A percentile compares a stretch with the other conserved stretches of the same genome.
Evolutionary conservation across 1,140 invertebrate species (phyloP).

Genomic region (Dinoponera quadriceps): DNA sequence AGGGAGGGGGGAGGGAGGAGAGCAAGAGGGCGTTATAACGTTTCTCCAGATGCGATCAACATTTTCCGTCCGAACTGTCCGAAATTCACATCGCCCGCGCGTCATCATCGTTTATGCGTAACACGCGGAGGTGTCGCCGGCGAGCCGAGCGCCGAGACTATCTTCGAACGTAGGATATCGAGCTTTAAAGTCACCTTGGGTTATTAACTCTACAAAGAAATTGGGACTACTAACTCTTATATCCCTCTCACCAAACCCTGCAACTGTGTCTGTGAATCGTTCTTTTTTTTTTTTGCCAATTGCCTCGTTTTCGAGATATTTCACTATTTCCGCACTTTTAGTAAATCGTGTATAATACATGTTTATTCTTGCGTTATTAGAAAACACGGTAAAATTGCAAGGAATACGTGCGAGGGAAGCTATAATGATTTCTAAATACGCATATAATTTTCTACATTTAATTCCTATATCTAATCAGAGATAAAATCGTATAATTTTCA

Average conservation of each 20-base stretch:
- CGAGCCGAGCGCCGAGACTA: not conserved
- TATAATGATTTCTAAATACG: too few species aligned
- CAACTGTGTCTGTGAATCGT: too few species aligned
- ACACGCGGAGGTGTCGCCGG: not conserved
- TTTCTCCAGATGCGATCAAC: slow-evolving; percentile 37
- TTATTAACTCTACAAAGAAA: slow-evolving; percentile 16
- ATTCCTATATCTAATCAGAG: not conserved
- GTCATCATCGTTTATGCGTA: not conserved
- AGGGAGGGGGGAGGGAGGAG: not conserved
- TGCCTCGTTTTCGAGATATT: too few species aligned
- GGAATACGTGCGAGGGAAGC: too few species aligned
- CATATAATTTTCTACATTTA: not conserved
- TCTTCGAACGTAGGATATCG: slow-evolving; percentile 13
- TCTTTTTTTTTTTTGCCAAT: too few species aligned
- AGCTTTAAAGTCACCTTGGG: too few species aligned
- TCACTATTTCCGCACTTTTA: not conserved
- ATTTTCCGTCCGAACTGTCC: not conserved
- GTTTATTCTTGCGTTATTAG: too few species aligned
- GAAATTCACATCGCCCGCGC: slow-evolving; percentile 21
- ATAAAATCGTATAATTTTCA: too few species aligned
- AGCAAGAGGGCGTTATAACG: not conserved
- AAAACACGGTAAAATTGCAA: too few species aligned
- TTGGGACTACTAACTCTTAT: too few species aligned
- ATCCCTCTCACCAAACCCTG: too few species aligned
- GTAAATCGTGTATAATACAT: too few species aligned